A percentile compares a stretch with the other conserved stretches of the same genome.
phyloP scores from a whole-genome alignment of 2,113 vertebrate genomes.

The Alces alces region DNA sequence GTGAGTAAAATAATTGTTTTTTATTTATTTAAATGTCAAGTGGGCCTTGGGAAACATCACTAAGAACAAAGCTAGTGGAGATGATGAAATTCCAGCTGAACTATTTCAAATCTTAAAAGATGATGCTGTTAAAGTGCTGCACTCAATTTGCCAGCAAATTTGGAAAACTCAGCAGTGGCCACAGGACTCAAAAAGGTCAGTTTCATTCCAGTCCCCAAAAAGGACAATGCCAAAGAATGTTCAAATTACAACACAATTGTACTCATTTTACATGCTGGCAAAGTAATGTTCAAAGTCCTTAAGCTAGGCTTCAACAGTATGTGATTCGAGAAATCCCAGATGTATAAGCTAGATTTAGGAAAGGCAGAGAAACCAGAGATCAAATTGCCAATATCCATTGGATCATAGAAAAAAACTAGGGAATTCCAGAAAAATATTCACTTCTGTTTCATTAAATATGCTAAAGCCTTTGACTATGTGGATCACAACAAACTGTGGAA shows the following conservation, averaged over 20 bases:
- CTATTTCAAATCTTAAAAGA: neutral
- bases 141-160: neutral
- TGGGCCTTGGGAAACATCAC: neutral
- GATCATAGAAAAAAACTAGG: neutral
- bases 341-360: neutral
- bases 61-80: neutral
- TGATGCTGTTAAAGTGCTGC: neutral
- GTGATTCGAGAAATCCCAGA: neutral
- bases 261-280: neutral
- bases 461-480: neutral
- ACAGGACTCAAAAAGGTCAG: neutral
- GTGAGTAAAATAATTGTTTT: neutral
- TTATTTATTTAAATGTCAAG: neutral
- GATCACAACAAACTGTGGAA: neutral
- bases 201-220: neutral
- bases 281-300: neutral
- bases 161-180: neutral
- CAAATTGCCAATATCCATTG: neutral
- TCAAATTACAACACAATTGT: neutral
- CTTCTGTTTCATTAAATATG: neutral
- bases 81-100: neutral
- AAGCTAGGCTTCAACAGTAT: neutral
- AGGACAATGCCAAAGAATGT: neutral
- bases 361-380: neutral
- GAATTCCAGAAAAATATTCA: neutral